Percentiles rank a stretch among this genome's conserved stretches.
Conservation (phyloP, 2,888 invertebrate species). For the Rhagonycha lutea region DNA sequence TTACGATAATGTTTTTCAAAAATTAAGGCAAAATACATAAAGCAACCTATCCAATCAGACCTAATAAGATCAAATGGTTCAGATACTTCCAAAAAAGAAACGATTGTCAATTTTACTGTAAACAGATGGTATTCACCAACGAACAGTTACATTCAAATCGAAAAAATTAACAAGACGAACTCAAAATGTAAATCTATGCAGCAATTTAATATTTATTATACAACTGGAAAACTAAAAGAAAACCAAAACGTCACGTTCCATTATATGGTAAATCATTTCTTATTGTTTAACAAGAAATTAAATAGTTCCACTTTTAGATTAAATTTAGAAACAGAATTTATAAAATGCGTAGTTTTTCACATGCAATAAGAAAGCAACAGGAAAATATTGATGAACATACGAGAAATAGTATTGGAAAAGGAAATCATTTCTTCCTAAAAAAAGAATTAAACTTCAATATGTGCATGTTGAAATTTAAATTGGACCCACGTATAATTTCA, state of each 20-base stretch:
- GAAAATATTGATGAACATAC: slow-evolving; percentile 40
- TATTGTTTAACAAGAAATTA: neutral
- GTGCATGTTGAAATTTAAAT: slow-evolving; percentile 56
- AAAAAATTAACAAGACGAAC: slow-evolving; percentile 36
- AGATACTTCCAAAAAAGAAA: slow-evolving; percentile 30
- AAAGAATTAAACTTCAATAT: slow-evolving; percentile 44
- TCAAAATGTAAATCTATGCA: slow-evolving; percentile 47
- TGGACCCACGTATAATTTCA: slow-evolving; percentile 56
- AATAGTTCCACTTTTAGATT: slow-evolving; percentile 42
- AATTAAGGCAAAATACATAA: slow-evolving; percentile 46
- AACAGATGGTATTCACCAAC: slow-evolving; percentile 49
- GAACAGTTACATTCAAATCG: slow-evolving; percentile 48
- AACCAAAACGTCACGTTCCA: slow-evolving; percentile 46
- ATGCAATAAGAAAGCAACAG: slow-evolving; percentile 39
- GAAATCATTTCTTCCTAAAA: slow-evolving; percentile 42
- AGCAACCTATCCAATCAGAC: slow-evolving; percentile 32
- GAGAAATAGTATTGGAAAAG: slow-evolving; percentile 44
- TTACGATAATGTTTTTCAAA: neutral
- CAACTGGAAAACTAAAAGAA: slow-evolving; percentile 43
- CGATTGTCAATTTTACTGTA: slow-evolving; percentile 36
- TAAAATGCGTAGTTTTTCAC: slow-evolving; percentile 43
- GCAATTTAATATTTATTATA: slow-evolving; percentile 49
- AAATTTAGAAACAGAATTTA: slow-evolving; percentile 48
- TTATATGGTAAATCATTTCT: slow-evolving; percentile 44
- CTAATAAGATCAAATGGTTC: neutral